A percentile compares a stretch with the other conserved stretches of the same genome.
phyloP scores from a whole-genome alignment of 2,797 vertebrate species.

The Okamejei kenojei region DNA sequence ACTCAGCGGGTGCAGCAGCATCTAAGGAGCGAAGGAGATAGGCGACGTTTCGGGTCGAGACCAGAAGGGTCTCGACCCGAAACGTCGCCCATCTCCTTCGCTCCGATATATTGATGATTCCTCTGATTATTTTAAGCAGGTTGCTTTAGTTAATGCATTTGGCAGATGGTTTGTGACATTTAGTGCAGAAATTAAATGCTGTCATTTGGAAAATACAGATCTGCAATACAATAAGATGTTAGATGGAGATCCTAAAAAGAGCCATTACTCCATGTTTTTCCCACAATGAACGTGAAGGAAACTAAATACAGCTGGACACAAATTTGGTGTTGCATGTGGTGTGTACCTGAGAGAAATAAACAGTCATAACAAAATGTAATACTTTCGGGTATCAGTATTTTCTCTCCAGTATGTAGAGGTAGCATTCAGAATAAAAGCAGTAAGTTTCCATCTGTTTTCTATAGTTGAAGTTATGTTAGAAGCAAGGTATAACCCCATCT shows the following conservation, averaged over 20 bases:
- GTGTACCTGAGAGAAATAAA: not conserved
- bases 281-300: not conserved
- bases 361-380: not conserved
- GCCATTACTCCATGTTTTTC: not conserved
- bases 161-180: not conserved
- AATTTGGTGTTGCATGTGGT: not conserved
- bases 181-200: not conserved
- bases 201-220: not conserved
- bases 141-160: not conserved
- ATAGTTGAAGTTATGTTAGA: not conserved
- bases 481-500: not conserved
- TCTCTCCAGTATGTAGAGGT: not conserved
- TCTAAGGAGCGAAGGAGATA: no score
- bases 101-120: not conserved
- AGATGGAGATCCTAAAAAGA: not conserved
- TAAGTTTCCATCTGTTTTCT: not conserved
- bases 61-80: no score
- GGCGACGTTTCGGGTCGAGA: no score
- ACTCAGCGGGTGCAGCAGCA: no score
- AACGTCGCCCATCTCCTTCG: no score
- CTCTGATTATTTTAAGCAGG: not conserved
- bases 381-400: not conserved
- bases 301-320: not conserved
- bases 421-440: not conserved
- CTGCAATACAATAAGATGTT: not conserved